These are phyloP conservation scores for Trachelus stipa DNA, from an alignment of 2,888 invertebrate genomes.

Conservation along the genomic window DNA sequence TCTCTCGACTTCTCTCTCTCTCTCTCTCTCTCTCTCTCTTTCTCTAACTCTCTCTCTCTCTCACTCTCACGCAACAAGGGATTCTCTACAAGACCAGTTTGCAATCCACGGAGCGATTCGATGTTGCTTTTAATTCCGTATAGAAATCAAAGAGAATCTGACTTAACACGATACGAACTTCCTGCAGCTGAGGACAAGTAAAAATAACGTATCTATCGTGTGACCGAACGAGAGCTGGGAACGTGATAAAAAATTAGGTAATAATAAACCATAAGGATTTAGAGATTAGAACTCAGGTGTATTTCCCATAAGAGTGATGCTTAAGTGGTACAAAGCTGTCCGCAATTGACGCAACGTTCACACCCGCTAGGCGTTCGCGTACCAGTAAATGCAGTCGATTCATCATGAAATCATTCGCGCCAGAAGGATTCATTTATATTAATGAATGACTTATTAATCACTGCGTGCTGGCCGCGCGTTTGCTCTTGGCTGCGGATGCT, in stretches of 20 bases:
- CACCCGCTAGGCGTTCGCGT: constrained; percentile 50
- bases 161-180: neutral
- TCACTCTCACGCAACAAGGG: neutral
- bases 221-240: neutral
- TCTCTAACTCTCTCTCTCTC: neutral
- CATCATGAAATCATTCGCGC: constrained; percentile 56
- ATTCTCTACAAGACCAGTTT: neutral
- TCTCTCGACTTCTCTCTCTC: constrained; percentile 3
- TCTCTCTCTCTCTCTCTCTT: too few species aligned
- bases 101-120: neutral
- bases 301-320: neutral
- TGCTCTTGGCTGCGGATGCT: neutral
- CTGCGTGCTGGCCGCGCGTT: constrained; percentile 9
- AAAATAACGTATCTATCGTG: neutral
- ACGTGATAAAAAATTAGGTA: neutral
- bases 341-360: constrained; percentile 47
- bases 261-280: neutral
- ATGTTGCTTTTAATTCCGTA: neutral
- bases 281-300: neutral
- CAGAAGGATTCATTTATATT: constrained; percentile 55
- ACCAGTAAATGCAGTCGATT: constrained; percentile 52
- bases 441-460: constrained; percentile 59
- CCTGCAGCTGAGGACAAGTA: neutral
- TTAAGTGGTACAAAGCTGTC: constrained; percentile 5
- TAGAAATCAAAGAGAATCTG: neutral